A percentile compares a stretch with the other conserved stretches of the same genome.
phyloP scores from a whole-genome alignment of 2,797 vertebrate species.

The Clarias fuscus region DNA sequence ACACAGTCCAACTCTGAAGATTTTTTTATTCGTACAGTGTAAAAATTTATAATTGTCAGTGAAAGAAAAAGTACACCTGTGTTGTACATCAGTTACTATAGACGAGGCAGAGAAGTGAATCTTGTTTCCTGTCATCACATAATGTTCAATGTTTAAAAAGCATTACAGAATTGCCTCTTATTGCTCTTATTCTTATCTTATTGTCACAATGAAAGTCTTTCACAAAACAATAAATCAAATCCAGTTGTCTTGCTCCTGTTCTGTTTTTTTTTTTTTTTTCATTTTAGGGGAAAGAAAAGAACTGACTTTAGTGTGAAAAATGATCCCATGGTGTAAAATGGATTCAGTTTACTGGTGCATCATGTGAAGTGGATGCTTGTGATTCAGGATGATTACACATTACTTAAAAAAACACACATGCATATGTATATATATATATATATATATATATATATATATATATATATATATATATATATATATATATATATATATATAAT shows the following conservation, averaged over 20 bases:
- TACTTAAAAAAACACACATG: neutral
- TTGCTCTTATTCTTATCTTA: neutral
- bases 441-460: no score
- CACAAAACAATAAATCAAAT: slow-evolving; percentile 16
- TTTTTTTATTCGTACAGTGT: neutral
- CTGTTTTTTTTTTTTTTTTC: neutral
- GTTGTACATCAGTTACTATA: neutral
- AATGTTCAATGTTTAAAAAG: slow-evolving; percentile 7
- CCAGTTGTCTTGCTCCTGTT: slow-evolving; percentile 3
- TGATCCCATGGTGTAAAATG: neutral
- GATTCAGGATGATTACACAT: neutral
- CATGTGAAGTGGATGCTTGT: neutral
- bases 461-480: no score
- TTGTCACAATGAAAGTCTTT: slow-evolving; percentile 26
- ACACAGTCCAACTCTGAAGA: no score
- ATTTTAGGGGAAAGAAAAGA: neutral
- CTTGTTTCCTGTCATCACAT: neutral
- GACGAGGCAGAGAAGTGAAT: neutral
- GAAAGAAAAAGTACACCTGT: neutral
- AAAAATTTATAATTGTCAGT: neutral
- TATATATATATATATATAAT: no score
- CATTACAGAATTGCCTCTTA: neutral
- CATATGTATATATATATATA: no score
- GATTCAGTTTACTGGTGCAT: neutral
- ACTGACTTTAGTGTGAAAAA: neutral